These are phyloP conservation scores for Nowickia ferox DNA, from an alignment of 2,888 invertebrate genomes.

Conservation along the genomic window DNA sequence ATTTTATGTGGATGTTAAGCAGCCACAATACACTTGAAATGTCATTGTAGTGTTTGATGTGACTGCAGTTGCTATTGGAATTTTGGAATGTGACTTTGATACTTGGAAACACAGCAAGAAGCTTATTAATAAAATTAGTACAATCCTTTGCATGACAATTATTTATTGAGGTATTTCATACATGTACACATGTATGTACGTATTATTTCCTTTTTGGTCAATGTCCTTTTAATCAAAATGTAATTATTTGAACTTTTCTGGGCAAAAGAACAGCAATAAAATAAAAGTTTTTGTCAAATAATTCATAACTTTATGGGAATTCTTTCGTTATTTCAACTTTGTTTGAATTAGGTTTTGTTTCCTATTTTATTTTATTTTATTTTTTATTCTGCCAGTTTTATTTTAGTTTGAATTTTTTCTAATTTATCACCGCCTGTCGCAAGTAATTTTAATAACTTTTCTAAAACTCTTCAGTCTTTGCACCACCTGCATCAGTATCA, in stretches of 20 bases:
- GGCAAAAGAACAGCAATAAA: conserved; percentile 56
- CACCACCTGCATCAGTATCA: conserved; percentile 55
- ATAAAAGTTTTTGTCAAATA: conserved; percentile 69
- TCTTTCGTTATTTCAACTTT: conserved; percentile 59
- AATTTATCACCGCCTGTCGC: conserved; percentile 81
- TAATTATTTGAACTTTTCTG: conserved; percentile 52
- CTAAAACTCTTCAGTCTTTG: conserved; percentile 72
- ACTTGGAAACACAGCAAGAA: neutral
- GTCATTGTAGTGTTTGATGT: neutral
- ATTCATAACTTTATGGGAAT: conserved; percentile 64
- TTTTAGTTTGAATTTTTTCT: conserved; percentile 74
- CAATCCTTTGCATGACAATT: conserved; percentile 15
- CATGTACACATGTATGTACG: neutral
- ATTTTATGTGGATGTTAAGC: neutral
- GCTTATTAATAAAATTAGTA: conserved; percentile 8
- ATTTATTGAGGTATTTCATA: conserved; percentile 28
- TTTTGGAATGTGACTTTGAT: conserved; percentile 23
- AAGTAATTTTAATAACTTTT: conserved; percentile 81
- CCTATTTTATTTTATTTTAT: conserved; percentile 4
- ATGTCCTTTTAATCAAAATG: conserved; percentile 52
- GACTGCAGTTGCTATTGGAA: conserved; percentile 6
- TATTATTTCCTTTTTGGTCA: neutral
- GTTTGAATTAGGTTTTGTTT: conserved; percentile 50
- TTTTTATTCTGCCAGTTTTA: conserved; percentile 48
- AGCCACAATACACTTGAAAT: neutral